Evolutionary conservation across 2,113 vertebrate genomes (phyloP).

Genomic region (Meleagris gallopavo): DNA sequence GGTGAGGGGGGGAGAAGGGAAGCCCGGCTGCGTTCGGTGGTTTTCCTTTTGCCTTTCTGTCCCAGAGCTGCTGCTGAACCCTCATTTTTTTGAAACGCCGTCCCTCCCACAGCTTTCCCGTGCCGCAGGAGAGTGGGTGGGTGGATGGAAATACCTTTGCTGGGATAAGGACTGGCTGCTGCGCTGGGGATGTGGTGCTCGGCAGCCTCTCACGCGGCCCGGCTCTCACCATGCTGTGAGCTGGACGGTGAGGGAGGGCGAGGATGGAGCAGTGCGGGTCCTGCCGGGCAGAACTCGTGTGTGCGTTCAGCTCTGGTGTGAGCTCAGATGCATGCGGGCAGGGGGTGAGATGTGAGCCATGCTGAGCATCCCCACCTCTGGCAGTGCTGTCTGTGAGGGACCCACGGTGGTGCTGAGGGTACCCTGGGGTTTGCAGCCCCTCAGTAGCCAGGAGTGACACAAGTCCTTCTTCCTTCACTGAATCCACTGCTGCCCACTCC

Average conservation of each 20-base stretch:
- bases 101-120: background rate
- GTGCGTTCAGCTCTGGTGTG: background rate
- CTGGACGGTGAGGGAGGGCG: background rate
- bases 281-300: background rate
- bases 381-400: accelerated
- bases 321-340: background rate
- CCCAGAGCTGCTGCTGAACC: background rate
- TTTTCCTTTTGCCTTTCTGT: background rate
- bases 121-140: background rate
- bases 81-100: background rate
- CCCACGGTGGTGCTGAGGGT: accelerated
- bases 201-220: background rate
- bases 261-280: too few relatives aligned
- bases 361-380: background rate
- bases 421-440: background rate
- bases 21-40: background rate
- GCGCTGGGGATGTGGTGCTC: background rate
- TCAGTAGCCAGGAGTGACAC: background rate
- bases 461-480: accelerated
- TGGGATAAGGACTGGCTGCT: background rate
- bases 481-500: background rate
- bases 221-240: accelerated
- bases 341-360: accelerated
- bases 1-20: background rate
- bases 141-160: conserved; percentile 26